Evolutionary conservation across 2,113 vertebrate species (phyloP).

Genomic region (Gambusia affinis): DNA sequence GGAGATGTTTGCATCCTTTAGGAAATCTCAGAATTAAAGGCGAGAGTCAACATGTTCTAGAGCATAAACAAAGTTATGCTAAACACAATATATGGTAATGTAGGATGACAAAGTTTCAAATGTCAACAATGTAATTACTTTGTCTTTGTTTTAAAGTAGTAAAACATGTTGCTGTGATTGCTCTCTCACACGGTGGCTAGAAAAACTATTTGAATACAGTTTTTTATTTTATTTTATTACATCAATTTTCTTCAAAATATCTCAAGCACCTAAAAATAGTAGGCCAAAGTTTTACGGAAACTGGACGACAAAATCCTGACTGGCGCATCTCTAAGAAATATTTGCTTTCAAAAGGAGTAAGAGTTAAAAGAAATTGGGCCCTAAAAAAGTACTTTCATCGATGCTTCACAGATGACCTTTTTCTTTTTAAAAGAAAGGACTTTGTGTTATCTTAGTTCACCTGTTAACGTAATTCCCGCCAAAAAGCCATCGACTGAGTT

Average conservation of each 20-base stretch:
- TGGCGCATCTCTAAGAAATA: not conserved
- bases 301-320: not conserved
- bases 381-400: not conserved
- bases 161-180: not conserved
- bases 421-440: not conserved
- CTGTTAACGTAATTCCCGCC: constrained; percentile 13
- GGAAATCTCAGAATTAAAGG: not conserved
- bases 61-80: too few species aligned
- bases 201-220: not conserved
- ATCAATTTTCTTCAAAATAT: not conserved
- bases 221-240: not conserved
- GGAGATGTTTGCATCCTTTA: not conserved
- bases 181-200: not conserved
- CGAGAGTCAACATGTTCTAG: too few species aligned
- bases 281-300: not conserved
- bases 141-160: not conserved
- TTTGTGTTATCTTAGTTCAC: not conserved
- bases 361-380: not conserved
- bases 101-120: too few species aligned
- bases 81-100: too few species aligned
- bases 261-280: not conserved
- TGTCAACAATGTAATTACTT: too few species aligned
- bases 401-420: not conserved
- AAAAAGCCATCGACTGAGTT: constrained; percentile 21
- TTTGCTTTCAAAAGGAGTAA: not conserved